A percentile compares a stretch with the other conserved stretches of the same genome.
Evolutionary conservation across 2,113 vertebrate genomes (phyloP).

Genomic region (Zapus hudsonius): DNA sequence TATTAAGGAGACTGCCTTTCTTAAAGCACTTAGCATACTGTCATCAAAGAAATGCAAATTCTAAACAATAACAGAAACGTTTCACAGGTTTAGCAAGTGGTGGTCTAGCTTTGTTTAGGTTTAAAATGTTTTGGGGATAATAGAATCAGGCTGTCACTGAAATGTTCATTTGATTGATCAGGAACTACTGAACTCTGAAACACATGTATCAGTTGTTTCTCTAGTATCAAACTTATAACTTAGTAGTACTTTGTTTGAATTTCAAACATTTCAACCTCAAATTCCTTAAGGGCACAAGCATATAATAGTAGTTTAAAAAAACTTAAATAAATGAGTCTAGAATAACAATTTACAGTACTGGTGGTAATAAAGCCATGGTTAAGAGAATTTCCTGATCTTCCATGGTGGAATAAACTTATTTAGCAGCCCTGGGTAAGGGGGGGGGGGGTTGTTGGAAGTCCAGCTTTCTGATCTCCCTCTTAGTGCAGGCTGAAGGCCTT

Average conservation of each 20-base stretch:
- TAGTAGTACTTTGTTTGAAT: too few species aligned
- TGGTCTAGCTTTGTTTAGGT: neutral
- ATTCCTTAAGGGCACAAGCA: neutral
- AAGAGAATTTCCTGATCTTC: neutral
- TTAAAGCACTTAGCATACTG: neutral
- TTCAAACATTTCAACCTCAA: slow-evolving; percentile 21
- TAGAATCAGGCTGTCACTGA: neutral
- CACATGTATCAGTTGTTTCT: neutral
- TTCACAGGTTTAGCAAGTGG: neutral
- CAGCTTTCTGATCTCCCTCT: rapidly evolving
- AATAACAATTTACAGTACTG: neutral
- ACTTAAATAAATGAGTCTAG: neutral
- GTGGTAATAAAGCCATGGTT: neutral
- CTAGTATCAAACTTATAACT: neutral
- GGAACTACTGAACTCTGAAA: slow-evolving; percentile 9
- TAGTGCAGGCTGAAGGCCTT: neutral
- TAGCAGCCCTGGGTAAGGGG: neutral
- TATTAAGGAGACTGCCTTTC: neutral
- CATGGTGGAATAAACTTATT: neutral
- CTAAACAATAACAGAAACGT: neutral
- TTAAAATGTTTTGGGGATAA: neutral
- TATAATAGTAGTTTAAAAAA: neutral
- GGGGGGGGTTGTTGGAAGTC: neutral
- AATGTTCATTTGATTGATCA: neutral
- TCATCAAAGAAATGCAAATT: neutral